phyloP scores from a whole-genome alignment of 2,888 invertebrate genomes.

The Argynnis bischoffii region DNA sequence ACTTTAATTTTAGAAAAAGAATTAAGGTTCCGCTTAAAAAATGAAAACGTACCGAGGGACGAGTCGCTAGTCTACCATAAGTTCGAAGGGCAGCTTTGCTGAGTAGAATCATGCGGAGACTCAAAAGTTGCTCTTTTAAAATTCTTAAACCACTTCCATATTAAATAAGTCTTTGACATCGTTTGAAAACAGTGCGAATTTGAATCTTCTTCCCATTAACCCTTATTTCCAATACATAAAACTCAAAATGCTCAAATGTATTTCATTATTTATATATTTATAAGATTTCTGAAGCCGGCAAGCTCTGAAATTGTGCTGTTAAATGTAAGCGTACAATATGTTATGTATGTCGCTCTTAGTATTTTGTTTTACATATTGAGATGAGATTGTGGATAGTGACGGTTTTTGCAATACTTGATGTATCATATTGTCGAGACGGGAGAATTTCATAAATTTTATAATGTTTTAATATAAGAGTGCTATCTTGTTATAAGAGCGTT shows the following conservation, averaged over 20 bases:
- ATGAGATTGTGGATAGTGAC: constrained; percentile 32
- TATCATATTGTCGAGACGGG: constrained; percentile 1
- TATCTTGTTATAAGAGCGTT: neutral
- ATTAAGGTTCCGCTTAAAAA: no score
- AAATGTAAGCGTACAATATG: constrained; percentile 38
- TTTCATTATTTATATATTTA: constrained; percentile 21
- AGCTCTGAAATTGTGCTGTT: constrained; percentile 41
- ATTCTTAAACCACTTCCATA: neutral
- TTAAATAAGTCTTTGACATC: neutral
- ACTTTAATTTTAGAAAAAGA: no score
- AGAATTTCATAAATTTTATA: constrained; percentile 19
- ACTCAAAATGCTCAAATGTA: constrained; percentile 22
- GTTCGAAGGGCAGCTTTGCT: no score
- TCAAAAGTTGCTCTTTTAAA: no score
- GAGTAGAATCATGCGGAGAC: no score
- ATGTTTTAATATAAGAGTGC: neutral
- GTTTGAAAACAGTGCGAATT: constrained; percentile 4
- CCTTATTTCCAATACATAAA: constrained; percentile 23
- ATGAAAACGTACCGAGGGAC: no score
- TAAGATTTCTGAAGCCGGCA: constrained; percentile 36
- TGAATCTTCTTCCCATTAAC: constrained; percentile 16
- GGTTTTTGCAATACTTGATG: constrained; percentile 14
- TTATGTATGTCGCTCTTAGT: constrained; percentile 26
- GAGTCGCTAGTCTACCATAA: no score
- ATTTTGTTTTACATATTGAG: constrained; percentile 34